Evolutionary conservation across 2,888 invertebrate genomes (phyloP).

Genomic region (Onchidella celtica): DNA sequence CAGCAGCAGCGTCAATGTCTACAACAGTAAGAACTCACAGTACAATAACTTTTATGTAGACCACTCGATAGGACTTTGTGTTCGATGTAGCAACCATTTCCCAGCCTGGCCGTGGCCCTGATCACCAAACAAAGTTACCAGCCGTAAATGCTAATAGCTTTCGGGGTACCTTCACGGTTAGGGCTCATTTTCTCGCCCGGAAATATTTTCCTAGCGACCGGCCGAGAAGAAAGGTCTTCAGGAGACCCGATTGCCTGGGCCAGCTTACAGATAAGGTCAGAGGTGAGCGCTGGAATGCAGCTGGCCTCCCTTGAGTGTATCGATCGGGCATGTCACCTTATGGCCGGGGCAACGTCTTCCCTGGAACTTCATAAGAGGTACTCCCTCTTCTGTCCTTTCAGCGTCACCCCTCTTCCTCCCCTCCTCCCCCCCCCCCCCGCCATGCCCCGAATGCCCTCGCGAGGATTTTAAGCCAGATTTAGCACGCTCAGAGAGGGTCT

Average conservation of each 20-base stretch:
- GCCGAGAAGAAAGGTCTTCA: background rate
- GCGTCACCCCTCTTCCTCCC: background rate
- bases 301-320: background rate
- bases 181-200: background rate
- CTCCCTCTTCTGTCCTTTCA: background rate
- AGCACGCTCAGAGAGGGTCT: too few relatives aligned
- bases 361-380: conserved; percentile 6
- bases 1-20: too few relatives aligned
- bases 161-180: too few relatives aligned
- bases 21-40: too few relatives aligned
- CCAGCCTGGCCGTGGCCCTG: too few relatives aligned
- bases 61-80: too few relatives aligned
- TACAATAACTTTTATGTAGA: too few relatives aligned
- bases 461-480: too few relatives aligned
- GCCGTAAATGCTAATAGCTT: too few relatives aligned
- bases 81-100: too few relatives aligned
- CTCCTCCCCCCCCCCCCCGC: background rate
- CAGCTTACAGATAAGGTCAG: background rate
- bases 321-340: conserved; percentile 13
- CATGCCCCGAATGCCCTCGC: too few relatives aligned
- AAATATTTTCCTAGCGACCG: background rate
- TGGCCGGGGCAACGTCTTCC: conserved; percentile 1
- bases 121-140: too few relatives aligned
- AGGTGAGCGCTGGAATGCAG: background rate
- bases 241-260: background rate